Conservation (phyloP, 2,888 invertebrate species). For the Coremacera marginata region DNA sequence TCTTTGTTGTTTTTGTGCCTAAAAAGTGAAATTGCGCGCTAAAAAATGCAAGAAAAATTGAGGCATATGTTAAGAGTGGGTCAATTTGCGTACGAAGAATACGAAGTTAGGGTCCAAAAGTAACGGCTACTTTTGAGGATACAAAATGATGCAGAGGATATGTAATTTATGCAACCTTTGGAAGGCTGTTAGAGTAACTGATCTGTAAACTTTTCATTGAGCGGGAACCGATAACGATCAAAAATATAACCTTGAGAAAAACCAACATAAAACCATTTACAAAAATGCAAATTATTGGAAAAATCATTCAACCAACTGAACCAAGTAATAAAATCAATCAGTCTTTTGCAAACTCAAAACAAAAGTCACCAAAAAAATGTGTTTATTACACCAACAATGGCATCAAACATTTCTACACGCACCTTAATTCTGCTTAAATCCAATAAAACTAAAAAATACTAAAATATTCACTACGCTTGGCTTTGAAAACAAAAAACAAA, state of each 20-base stretch:
- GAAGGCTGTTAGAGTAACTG: no score
- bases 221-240: no score
- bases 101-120: not conserved
- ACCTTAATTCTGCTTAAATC: not conserved
- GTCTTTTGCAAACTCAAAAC: not conserved
- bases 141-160: no score
- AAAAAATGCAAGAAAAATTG: constrained; percentile 17
- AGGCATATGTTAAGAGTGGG: no score
- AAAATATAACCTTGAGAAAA: not conserved
- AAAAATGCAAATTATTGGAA: no score
- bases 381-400: not conserved
- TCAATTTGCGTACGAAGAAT: not conserved
- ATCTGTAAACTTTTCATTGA: no score
- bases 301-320: no score
- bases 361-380: not conserved
- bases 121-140: constrained; percentile 9
- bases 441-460: not conserved
- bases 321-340: no score
- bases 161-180: no score
- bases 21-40: constrained; percentile 2
- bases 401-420: not conserved
- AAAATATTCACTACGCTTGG: no score
- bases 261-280: not conserved
- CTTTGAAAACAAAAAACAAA: constrained; percentile 43
- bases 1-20: not conserved